Evolutionary conservation across 1,140 invertebrate genomes (phyloP).

Genomic region (Portunus trituberculatus): DNA sequence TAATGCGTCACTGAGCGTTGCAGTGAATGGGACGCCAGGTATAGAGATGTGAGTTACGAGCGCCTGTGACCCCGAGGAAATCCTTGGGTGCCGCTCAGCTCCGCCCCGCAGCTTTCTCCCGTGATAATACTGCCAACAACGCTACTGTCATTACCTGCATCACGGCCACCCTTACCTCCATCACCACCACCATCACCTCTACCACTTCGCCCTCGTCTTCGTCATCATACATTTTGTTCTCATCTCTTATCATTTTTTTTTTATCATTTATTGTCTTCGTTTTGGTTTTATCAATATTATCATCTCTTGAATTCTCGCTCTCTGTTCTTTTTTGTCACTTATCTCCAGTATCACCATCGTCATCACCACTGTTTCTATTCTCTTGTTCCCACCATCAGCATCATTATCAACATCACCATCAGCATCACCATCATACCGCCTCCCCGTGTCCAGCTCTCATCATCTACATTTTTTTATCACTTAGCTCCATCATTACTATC

Average conservation of each 20-base stretch:
- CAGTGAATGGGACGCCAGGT: too few relatives aligned
- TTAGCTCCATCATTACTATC: neutral
- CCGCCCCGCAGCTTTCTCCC: neutral
- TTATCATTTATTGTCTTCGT: too few relatives aligned
- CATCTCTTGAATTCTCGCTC: neutral
- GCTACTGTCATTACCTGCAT: neutral
- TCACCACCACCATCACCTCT: neutral
- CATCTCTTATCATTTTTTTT: too few relatives aligned
- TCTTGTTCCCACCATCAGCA: neutral
- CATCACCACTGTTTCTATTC: neutral
- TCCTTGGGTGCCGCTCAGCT: neutral
- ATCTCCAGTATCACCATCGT: neutral
- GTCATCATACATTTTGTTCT: neutral
- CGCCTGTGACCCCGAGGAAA: neutral
- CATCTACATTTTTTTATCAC: neutral
- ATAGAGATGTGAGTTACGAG: neutral
- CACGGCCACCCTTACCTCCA: neutral
- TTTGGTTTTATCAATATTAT: neutral
- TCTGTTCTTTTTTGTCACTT: neutral
- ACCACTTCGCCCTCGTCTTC: neutral
- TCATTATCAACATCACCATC: neutral
- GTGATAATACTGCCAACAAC: neutral
- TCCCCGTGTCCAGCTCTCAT: neutral
- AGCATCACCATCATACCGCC: neutral
- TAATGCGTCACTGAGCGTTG: neutral